Base-by-base conservation (phyloP, 2,888 invertebrate species). In the Liopterus haemorrhoidalis region DNA sequence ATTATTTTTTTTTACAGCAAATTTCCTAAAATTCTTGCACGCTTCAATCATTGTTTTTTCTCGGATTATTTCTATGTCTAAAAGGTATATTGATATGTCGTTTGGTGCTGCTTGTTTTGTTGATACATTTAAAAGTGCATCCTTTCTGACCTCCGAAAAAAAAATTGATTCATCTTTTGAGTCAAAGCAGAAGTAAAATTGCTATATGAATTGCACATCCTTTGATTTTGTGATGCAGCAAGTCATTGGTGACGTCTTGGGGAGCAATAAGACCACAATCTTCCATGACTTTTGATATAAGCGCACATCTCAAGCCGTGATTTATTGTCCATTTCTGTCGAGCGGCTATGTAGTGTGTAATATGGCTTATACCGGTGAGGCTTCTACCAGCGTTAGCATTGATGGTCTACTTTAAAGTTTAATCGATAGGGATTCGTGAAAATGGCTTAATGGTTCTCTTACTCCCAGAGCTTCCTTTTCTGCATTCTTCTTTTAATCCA, bases 271-370 rank as follows among this genome's bases (percentile, higher is more conserved):
- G 24, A 37, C 41, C 25, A 33, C 51, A 21, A 49, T 48, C 40
- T 28, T 52, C 32, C 27, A 49, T 39, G 16, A 54, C 38, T 24
- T 54, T 46, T 30, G 48, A 45, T n/a, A 56, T 54, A n/a, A 55
- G 24, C 20, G 36, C 28, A n/a, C 52, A 41, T 46, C 52, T 25
- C 31, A 53, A 40, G 22, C 40, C 43, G 41, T 56, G 52, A 24
- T 46, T 57, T 39, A 44, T 33, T 64, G 39, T 38, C 58, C 55
- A 61, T 27, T 59, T 46, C 53, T 59, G 59, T 8, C 60, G 54
- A 38, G 57, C 57, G 27, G 49, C 50, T 25, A 56, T 56, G 30
- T 56, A 55, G 40, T 58, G 56, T 16, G 46, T 55, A 16, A 52
- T 30, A 48, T 48, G 44, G 27, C 35, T 33, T 32, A 58, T 50